Evolutionary conservation across 2,797 vertebrate species (phyloP), one percentile per base, ranked within the genome.

Genomic region (Esox lucius): DNA sequence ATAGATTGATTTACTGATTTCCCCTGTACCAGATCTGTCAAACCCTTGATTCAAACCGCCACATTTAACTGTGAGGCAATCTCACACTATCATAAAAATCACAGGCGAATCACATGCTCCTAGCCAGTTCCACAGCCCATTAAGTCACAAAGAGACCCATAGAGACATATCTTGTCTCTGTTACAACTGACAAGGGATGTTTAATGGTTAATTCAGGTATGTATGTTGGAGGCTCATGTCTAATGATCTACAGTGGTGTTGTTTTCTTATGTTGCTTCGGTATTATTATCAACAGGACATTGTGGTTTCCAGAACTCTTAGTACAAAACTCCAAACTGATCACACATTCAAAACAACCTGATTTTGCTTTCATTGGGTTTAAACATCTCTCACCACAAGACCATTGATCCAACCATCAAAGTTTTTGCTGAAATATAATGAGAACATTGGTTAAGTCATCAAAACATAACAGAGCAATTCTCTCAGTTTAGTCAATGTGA

Each of bases 1-100:
- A 80, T 75, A 76, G 81, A 84, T 88, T 87, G 80, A 83, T 82
- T 80, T 77, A 85, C 87, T 83, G 88, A 91, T 90, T 80, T 75
- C 61, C 0, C 17, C 1, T 59, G 80, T 75, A 72, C 80, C 73
- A 68, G 42, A 76, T 84, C 74, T 67, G 88, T 91, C 28, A 85
- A 80, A 78, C 73, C 42, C 16, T 83, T 80, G 64, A 83, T 87
- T 85, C 76, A 75, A 74, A 76, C 68, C 49, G 42, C 76, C 75
- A 75, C 72, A 81, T 86, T 84, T 83, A 81, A 78, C 68, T 12
- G 75, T 85, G 53, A 15, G 16, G 48, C 85, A 84, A 85, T 84
- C 75, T 42, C 67, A 46, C 48, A 53, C 9, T 69, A 9, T 48
- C 49, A 66, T 70, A 62, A 73, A 83, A 62, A 74, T n/a, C 61